Evolutionary conservation across 2,888 invertebrate genomes (phyloP).

Genomic region (Coremacera marginata): DNA sequence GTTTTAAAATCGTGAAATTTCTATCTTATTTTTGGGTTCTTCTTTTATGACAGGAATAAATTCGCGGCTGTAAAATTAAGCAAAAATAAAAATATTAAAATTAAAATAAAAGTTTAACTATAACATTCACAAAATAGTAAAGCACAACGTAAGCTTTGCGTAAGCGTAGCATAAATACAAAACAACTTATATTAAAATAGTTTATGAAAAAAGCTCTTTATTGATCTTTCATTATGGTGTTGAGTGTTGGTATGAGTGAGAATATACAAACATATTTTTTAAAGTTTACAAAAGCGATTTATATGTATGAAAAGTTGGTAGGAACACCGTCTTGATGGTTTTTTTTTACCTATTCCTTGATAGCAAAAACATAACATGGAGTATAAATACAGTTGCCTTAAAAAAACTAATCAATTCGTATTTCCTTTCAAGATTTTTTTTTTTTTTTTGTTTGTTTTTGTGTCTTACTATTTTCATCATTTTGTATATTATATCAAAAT

Average conservation of each 20-base stretch:
- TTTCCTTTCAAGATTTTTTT: no score
- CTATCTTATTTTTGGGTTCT: constrained; percentile 53
- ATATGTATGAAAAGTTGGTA: background rate
- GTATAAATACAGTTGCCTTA: no score
- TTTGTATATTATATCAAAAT: constrained; percentile 18
- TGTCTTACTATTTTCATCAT: background rate
- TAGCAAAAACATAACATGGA: no score
- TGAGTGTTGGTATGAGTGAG: background rate
- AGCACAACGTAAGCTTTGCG: constrained; percentile 11
- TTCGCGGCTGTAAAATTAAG: constrained; percentile 51
- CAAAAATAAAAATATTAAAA: constrained; percentile 31
- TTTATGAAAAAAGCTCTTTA: background rate
- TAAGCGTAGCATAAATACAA: background rate
- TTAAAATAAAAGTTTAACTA: constrained; percentile 4
- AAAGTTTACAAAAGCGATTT: background rate
- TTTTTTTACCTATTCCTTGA: background rate
- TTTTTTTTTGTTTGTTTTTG: no score
- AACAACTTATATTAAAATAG: background rate
- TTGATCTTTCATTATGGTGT: background rate
- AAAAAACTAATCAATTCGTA: no score
- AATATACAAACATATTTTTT: background rate
- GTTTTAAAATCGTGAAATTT: constrained; percentile 59
- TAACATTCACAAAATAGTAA: constrained; percentile 19
- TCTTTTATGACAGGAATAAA: constrained; percentile 57
- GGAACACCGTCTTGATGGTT: background rate